These are phyloP conservation scores for Ochropleura leucogaster DNA, from an alignment of 2,888 invertebrate genomes.

Conservation along the genomic window DNA sequence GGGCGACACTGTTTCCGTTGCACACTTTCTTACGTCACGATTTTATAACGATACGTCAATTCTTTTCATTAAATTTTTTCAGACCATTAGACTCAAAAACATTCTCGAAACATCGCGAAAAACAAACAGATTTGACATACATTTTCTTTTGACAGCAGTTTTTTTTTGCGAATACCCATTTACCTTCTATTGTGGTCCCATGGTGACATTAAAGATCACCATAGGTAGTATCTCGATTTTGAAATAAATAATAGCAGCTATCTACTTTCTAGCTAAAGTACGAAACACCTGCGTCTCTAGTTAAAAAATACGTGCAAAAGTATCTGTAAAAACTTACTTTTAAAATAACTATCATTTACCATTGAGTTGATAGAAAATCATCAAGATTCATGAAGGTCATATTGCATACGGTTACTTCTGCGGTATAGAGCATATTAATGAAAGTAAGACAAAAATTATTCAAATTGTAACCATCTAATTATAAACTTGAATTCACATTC, in stretches of 20 bases:
- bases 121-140: too few species aligned
- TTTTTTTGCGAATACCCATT: too few species aligned
- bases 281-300: too few species aligned
- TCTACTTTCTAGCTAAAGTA: neutral
- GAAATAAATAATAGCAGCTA: neutral
- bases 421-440: neutral
- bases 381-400: neutral
- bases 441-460: neutral
- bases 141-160: too few species aligned
- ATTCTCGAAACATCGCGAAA: too few species aligned
- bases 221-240: neutral
- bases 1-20: slow-evolving; percentile 49
- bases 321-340: too few species aligned
- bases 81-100: too few species aligned
- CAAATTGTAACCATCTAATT: too few species aligned
- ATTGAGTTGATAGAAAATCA: neutral
- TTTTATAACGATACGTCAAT: neutral
- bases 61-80: neutral
- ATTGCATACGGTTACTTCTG: neutral
- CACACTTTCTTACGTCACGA: slow-evolving; percentile 21
- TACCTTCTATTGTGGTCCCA: too few species aligned
- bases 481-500: neutral
- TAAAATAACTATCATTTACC: too few species aligned
- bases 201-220: neutral
- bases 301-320: too few species aligned